Base-by-base conservation (phyloP, 2,888 invertebrate species). In the Junonia oenone region DNA sequence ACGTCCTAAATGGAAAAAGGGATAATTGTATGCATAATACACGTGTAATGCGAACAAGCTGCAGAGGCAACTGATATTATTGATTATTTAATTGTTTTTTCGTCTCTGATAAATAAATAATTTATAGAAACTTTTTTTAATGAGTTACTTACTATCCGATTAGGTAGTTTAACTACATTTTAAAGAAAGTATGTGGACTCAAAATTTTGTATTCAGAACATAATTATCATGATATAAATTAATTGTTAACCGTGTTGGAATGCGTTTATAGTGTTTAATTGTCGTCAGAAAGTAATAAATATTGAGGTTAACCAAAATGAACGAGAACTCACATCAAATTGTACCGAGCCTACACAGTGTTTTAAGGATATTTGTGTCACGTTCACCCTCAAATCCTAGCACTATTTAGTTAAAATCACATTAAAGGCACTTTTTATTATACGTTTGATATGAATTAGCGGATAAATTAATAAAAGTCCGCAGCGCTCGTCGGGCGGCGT, bases 401-500 rank as follows among this genome's bases (percentile, higher is more conserved):
- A 27, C n/a, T 15, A 26, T 47, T 31, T 40, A 40, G 19, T 6
- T 19, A 40, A 19, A 47, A 48, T 45, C 54, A 54, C 54, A 14
- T 33, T 45, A 27, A 17, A 51, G 37, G 55, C 55, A 58, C 58
- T 55, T n/a, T 33, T 11, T 29, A 22, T 27, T 56, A 27, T 13
- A n/a, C n/a, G 14, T 45, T 9, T 15, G 27, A 27, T 35, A 33
- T 19, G 29, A 29, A 43, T 43, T 43, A 46, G 45, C 58, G 51
- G 2, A 13, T 52, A 55, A 46, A 37, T 47, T 22, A 29, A 37
- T 11, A 35, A 47, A 35, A 26, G 11, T 26, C 11, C 19, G n/a
- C 8, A 26, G 29, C 40, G 31, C 19, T 31, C 13, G 26, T 6
- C 57, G 53, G 60, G 70, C 63, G 60, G 63, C 87, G 85, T 84